phyloP scores from a whole-genome alignment of 2,888 invertebrate species.

The Leucoptera coffeella region DNA sequence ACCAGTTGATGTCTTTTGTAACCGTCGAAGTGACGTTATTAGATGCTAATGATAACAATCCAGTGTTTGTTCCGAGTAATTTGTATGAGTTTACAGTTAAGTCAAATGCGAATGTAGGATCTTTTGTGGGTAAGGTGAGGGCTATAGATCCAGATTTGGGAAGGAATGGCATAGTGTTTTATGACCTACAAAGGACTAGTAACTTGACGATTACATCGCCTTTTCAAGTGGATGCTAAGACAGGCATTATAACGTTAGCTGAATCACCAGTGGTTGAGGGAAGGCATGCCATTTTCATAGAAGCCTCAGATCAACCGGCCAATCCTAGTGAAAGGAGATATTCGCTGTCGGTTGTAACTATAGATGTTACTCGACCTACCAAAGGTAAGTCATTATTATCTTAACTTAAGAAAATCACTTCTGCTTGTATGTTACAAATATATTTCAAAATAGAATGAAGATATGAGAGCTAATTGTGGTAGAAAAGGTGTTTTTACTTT shows the following conservation, averaged over 20 bases:
- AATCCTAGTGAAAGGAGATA: constrained; percentile 80
- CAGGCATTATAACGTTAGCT: constrained; percentile 63
- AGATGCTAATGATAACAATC: constrained; percentile 90
- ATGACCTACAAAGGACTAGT: constrained; percentile 64
- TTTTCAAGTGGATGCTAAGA: constrained; percentile 65
- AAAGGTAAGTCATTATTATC: constrained; percentile 27
- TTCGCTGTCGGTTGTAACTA: constrained; percentile 78
- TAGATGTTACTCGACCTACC: constrained; percentile 60
- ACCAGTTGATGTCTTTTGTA: constrained; percentile 50
- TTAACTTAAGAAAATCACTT: no score
- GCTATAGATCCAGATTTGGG: constrained; percentile 80
- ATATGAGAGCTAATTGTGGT: no score
- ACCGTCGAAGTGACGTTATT: constrained; percentile 75
- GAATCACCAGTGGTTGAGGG: constrained; percentile 62
- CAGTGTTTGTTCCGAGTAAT: constrained; percentile 77
- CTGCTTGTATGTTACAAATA: no score
- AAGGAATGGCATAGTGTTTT: constrained; percentile 65
- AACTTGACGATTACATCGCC: constrained; percentile 59
- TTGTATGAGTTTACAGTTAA: constrained; percentile 72
- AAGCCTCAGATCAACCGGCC: constrained; percentile 76
- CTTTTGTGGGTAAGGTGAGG: constrained; percentile 71
- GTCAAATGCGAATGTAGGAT: constrained; percentile 61
- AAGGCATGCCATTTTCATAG: constrained; percentile 74
- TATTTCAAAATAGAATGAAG: no score
- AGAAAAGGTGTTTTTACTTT: no score